phyloP scores from a whole-genome alignment of 1,140 invertebrate genomes.

The Drosophila tani region DNA sequence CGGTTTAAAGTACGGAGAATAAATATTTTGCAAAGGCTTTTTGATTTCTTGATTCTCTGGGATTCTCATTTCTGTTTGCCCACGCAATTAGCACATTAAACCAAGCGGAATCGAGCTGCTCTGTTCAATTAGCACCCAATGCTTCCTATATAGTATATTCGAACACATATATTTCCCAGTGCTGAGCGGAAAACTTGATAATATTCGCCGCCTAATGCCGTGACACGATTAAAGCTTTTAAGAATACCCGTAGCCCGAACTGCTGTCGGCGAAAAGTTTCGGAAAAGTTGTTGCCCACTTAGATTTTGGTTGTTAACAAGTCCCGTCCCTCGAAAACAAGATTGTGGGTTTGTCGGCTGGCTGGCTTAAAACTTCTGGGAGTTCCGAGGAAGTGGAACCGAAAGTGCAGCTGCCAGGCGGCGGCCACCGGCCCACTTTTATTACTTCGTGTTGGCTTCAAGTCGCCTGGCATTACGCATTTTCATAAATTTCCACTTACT shows the following conservation, averaged over 20 bases:
- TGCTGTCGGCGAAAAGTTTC: slow-evolving; percentile 67
- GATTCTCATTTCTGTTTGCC: slow-evolving; percentile 6
- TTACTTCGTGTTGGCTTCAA: slow-evolving; percentile 34
- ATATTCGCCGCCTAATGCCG: slow-evolving; percentile 54
- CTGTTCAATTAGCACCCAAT: slow-evolving; percentile 33
- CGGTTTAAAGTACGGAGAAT: neutral
- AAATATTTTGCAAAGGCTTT: slow-evolving; percentile 1
- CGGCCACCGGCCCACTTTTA: slow-evolving; percentile 45
- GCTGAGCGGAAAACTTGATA: slow-evolving; percentile 36
- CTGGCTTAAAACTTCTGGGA: slow-evolving; percentile 62
- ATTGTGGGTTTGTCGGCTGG: slow-evolving; percentile 40
- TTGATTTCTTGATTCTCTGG: slow-evolving; percentile 1
- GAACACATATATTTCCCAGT: slow-evolving; percentile 28
- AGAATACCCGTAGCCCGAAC: slow-evolving; percentile 45
- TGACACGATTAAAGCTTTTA: slow-evolving; percentile 66
- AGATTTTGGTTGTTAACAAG: slow-evolving; percentile 76
- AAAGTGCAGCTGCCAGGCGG: slow-evolving; percentile 52
- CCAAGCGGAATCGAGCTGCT: slow-evolving; percentile 8
- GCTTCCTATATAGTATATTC: slow-evolving; percentile 5
- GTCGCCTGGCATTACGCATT: slow-evolving; percentile 59
- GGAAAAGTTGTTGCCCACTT: slow-evolving; percentile 76
- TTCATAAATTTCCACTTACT: slow-evolving; percentile 83
- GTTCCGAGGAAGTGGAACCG: slow-evolving; percentile 46
- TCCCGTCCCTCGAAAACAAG: slow-evolving; percentile 30
- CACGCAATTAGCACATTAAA: slow-evolving; percentile 2